These are phyloP conservation scores for Hyaena hyaena DNA, from an alignment of 2,113 vertebrate species.

Conservation along the genomic window DNA sequence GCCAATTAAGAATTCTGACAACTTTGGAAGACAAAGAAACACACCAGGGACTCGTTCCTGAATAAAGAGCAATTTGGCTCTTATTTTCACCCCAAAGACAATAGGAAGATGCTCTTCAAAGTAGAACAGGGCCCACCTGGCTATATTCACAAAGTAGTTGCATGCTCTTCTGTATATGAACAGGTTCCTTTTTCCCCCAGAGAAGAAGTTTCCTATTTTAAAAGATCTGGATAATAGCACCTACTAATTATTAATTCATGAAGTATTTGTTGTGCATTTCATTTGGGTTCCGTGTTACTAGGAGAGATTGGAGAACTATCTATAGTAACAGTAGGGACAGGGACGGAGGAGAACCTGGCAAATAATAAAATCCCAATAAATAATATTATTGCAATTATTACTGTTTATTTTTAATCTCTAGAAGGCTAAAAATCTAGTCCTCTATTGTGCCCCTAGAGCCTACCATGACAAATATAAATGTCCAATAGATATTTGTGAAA, in stretches of 20 bases:
- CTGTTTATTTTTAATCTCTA: neutral
- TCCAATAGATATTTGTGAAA: neutral
- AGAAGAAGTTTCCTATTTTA: neutral
- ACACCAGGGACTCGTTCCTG: neutral
- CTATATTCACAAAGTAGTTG: neutral
- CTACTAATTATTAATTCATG: neutral
- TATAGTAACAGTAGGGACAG: neutral
- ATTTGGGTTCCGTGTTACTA: neutral
- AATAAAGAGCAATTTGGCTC: neutral
- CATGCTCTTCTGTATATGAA: neutral
- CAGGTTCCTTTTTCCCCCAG: neutral
- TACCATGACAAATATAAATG: neutral
- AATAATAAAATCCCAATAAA: neutral
- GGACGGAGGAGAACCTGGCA: neutral
- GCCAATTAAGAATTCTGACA: slow-evolving; percentile 16
- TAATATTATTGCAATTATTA: neutral
- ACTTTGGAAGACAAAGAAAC: slow-evolving; percentile 10
- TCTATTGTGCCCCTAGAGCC: neutral
- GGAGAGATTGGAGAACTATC: neutral
- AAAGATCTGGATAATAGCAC: neutral
- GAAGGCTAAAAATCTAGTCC: neutral
- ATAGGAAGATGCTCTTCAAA: neutral
- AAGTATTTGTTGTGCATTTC: neutral
- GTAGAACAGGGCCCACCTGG: neutral
- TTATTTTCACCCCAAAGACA: slow-evolving; percentile 15